phyloP scores from a whole-genome alignment of 2,888 invertebrate species.

The Leptopilina drosophilae region DNA sequence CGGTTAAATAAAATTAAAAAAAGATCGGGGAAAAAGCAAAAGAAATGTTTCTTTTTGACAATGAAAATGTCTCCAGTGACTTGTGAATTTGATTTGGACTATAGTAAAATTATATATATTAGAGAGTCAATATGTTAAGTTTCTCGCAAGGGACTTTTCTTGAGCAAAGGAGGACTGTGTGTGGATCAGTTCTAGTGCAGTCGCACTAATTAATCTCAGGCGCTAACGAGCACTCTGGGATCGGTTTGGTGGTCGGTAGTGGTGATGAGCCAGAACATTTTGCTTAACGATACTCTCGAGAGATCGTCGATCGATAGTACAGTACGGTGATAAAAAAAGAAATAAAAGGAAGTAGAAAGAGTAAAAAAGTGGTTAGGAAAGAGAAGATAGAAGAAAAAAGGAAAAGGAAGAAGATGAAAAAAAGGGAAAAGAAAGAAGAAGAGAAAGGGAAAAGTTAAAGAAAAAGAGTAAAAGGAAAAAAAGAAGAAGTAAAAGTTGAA shows the following conservation, averaged over 20 bases:
- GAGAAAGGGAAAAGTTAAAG: neutral
- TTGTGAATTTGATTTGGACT: neutral
- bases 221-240: conserved; percentile 53
- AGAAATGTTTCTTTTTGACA: neutral
- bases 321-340: conserved; percentile 6
- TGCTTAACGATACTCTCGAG: conserved; percentile 45
- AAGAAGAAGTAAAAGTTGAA: neutral
- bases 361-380: neutral
- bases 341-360: neutral
- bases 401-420: too few species aligned
- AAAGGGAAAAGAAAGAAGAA: too few species aligned
- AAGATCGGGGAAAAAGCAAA: conserved; percentile 6
- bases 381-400: neutral
- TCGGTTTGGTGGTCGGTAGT: conserved; percentile 23
- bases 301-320: conserved; percentile 20
- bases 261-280: conserved; percentile 30
- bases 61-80: neutral
- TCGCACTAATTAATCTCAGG: conserved; percentile 58
- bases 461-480: neutral
- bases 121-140: conserved; percentile 45
- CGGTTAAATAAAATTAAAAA: conserved; percentile 21
- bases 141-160: conserved; percentile 24
- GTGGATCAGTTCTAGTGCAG: conserved; percentile 37
- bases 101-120: neutral
- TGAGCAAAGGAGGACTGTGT: conserved; percentile 46